Evolutionary conservation across 1,140 invertebrate species (phyloP).

Genomic region (Zophobas atratus): DNA sequence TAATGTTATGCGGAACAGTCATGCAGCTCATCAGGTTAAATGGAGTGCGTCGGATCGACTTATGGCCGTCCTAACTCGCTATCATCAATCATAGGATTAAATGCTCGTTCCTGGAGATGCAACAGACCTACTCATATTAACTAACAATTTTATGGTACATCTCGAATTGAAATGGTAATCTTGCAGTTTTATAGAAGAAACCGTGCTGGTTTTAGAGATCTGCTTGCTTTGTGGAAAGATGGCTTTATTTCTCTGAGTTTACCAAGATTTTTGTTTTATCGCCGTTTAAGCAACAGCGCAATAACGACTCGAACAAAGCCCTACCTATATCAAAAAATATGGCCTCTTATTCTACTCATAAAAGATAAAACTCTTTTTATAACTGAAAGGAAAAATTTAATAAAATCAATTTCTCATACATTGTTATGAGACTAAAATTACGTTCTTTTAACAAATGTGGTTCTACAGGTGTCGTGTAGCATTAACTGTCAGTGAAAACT

Average conservation of each 20-base stretch:
- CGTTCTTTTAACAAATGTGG: neutral
- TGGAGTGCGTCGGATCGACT: conserved; percentile 65
- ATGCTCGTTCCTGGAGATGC: conserved; percentile 59
- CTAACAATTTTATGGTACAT: conserved; percentile 60
- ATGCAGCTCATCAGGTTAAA: conserved; percentile 66
- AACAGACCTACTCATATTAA: conserved; percentile 57
- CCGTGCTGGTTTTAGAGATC: conserved; percentile 15
- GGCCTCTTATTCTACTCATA: conserved; percentile 6
- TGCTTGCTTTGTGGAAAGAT: conserved; percentile 32
- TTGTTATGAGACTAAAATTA: neutral
- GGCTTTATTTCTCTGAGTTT: conserved; percentile 22
- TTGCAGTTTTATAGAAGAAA: conserved; percentile 41
- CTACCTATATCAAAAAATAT: conserved; percentile 18
- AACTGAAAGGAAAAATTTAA: neutral
- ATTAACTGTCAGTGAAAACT: no score
- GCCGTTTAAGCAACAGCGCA: conserved; percentile 17
- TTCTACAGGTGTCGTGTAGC: no score
- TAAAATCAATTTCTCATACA: conserved; percentile 8
- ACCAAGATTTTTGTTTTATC: conserved; percentile 39
- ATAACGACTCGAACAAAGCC: conserved; percentile 10
- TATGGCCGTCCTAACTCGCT: conserved; percentile 60
- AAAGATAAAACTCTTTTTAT: neutral
- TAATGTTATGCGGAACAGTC: conserved; percentile 62
- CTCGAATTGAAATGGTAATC: conserved; percentile 56
- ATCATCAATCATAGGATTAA: conserved; percentile 66